phyloP scores from a whole-genome alignment of 2,888 invertebrate species.

The Rhaphigaster nebulosa region DNA sequence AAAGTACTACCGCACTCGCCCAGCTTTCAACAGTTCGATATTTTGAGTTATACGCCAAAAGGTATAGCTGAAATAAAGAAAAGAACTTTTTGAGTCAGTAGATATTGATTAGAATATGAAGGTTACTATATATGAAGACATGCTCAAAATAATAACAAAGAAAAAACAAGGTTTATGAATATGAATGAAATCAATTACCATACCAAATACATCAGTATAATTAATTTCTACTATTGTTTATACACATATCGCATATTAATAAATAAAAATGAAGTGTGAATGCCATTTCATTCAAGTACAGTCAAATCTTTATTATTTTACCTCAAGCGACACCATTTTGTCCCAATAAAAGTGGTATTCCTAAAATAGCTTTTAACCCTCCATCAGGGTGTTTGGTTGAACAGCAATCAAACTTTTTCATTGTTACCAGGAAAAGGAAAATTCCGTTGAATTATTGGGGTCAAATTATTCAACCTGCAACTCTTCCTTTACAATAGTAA shows the following conservation, averaged over 20 bases:
- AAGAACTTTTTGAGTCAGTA: neutral
- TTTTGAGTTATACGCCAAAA: slow-evolving; percentile 63
- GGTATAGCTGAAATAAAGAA: slow-evolving; percentile 63
- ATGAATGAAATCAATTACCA: slow-evolving; percentile 16
- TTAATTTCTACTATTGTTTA: neutral
- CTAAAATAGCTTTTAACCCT: too few species aligned
- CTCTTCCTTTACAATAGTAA: too few species aligned
- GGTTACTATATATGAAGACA: neutral
- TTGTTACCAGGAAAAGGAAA: too few species aligned
- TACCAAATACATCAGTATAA: neutral
- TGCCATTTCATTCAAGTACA: too few species aligned
- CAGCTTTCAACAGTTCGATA: slow-evolving; percentile 64
- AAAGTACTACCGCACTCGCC: slow-evolving; percentile 62
- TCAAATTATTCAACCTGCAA: too few species aligned
- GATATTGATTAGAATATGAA: neutral
- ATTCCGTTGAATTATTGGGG: too few species aligned
- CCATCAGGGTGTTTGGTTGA: too few species aligned
- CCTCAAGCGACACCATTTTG: too few species aligned
- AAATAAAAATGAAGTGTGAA: neutral
- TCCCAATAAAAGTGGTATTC: too few species aligned
- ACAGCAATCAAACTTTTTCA: too few species aligned
- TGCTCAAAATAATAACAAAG: neutral
- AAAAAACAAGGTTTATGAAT: neutral
- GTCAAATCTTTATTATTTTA: too few species aligned
- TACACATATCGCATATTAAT: too few species aligned